These are phyloP conservation scores for Mastigias papua DNA, from an alignment of 30 jellyfish, hydroid and myxozoan genomes.

Conservation along the genomic window DNA sequence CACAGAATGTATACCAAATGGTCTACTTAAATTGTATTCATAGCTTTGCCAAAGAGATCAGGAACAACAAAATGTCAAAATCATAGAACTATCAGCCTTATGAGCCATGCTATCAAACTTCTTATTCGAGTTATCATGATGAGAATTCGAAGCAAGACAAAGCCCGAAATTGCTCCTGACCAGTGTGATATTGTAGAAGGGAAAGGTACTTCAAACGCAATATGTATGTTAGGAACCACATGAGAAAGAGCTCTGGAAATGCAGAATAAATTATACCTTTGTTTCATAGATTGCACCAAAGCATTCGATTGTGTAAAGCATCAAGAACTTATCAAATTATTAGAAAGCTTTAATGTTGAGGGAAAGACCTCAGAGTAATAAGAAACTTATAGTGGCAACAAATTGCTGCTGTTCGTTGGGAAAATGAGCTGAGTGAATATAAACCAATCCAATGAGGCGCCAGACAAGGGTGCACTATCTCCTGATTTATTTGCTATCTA, in stretches of 20 bases:
- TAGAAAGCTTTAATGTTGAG: not conserved
- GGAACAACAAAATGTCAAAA: not conserved
- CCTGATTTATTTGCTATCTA: conserved; percentile 2
- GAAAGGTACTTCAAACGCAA: conserved; percentile 16
- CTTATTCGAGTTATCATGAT: not conserved
- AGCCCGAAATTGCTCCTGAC: conserved; percentile 16
- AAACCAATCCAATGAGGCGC: not conserved
- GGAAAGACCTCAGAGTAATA: conserved; percentile 19
- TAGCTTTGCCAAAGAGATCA: conserved; percentile 30
- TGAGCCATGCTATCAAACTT: not conserved
- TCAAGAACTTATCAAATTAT: not conserved
- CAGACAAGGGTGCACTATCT: conserved; percentile 16
- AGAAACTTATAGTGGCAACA: conserved; percentile 27
- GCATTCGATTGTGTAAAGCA: conserved; percentile 20
- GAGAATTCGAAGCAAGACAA: conserved; percentile 1
- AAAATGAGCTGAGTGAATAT: not conserved
- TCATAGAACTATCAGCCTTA: not conserved
- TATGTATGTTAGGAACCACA: not conserved
- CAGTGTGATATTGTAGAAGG: conserved; percentile 11
- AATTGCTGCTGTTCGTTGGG: not conserved
- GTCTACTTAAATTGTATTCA: conserved; percentile 1
- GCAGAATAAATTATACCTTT: not conserved
- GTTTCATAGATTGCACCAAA: conserved; percentile 7
- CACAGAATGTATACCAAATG: conserved; percentile 20
- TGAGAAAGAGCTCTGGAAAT: conserved; percentile 1